Percentiles rank a stretch among this genome's conserved stretches.
phyloP scores from a whole-genome alignment of 2,113 vertebrate genomes.

The Rhipidura dahli region DNA sequence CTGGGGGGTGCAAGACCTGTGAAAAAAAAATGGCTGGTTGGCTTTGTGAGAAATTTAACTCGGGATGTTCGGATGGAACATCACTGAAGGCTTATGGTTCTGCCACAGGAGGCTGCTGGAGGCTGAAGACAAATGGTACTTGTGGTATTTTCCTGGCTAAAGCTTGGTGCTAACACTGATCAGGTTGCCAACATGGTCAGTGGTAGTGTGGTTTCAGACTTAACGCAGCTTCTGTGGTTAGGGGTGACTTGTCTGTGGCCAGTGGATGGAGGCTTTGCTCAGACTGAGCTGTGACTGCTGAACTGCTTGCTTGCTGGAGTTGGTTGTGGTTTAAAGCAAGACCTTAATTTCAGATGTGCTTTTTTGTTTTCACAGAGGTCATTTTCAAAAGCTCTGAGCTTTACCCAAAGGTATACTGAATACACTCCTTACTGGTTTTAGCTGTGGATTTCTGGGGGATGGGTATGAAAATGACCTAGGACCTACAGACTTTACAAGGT shows the following conservation, averaged over 20 bases:
- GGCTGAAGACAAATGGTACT: not conserved
- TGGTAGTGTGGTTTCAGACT: not conserved
- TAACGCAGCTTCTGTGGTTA: not conserved
- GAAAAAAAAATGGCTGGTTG: not conserved
- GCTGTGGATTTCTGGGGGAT: not conserved
- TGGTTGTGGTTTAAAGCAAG: not conserved
- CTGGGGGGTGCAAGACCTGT: not conserved
- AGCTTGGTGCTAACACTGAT: not conserved
- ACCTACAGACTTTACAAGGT: not conserved
- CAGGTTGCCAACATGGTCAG: fast-evolving
- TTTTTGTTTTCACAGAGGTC: not conserved
- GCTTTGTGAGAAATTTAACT: not conserved
- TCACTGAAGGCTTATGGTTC: not conserved
- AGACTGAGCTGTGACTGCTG: not conserved
- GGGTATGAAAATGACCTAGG: not conserved
- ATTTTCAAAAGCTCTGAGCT: not conserved
- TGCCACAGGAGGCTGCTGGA: not conserved
- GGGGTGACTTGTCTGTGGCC: not conserved
- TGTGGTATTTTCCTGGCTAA: not conserved
- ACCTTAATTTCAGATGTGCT: not conserved
- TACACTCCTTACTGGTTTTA: not conserved
- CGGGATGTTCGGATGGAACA: not conserved
- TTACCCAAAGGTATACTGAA: not conserved
- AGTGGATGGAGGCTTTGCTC: not conserved
- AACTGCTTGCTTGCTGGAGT: not conserved